These are phyloP conservation scores for Paralichthys olivaceus DNA, from an alignment of 2,113 vertebrate genomes.

Conservation along the genomic window DNA sequence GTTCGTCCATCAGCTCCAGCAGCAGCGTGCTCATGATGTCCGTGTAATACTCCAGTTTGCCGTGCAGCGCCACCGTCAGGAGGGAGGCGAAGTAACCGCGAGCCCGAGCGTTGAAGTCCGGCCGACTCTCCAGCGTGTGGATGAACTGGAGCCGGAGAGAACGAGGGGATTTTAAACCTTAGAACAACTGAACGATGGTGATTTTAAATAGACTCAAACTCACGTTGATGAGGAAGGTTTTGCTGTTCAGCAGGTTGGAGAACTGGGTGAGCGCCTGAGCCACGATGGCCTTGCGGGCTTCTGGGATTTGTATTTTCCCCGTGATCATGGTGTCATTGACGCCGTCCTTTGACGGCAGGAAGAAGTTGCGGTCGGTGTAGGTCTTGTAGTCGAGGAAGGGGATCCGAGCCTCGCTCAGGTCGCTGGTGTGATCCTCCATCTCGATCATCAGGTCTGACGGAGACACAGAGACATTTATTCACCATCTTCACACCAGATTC, in stretches of 20 bases:
- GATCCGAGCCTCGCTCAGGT: conserved; percentile 92
- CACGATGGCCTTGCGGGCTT: conserved; percentile 85
- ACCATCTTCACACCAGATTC: not conserved
- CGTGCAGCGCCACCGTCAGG: conserved; percentile 95
- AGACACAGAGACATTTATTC: not conserved
- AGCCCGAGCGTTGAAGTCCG: conserved; percentile 91
- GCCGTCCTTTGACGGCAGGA: conserved; percentile 93
- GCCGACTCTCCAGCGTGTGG: conserved; percentile 92
- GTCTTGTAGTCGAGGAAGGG: conserved; percentile 96
- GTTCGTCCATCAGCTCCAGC: conserved; percentile 95
- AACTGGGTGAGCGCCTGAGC: conserved; percentile 95
- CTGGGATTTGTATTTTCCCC: conserved; percentile 90
- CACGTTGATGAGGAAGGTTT: conserved; percentile 96
- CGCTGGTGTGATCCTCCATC: conserved; percentile 97
- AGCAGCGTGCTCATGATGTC: conserved; percentile 97
- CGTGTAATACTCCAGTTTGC: conserved; percentile 96
- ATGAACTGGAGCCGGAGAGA: conserved; percentile 86
- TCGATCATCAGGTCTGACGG: conserved; percentile 95
- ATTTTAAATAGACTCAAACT: conserved; percentile 15
- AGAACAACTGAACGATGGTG: no score
- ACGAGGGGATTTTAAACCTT: no score
- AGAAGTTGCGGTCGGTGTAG: conserved; percentile 95
- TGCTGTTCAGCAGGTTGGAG: conserved; percentile 97
- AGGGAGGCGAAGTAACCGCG: conserved; percentile 95
- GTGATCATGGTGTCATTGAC: conserved; percentile 95